A percentile compares a stretch with the other conserved stretches of the same genome.
These are phyloP conservation scores for Heliconius sara DNA, from an alignment of 2,888 invertebrate genomes.

Conservation along the genomic window DNA sequence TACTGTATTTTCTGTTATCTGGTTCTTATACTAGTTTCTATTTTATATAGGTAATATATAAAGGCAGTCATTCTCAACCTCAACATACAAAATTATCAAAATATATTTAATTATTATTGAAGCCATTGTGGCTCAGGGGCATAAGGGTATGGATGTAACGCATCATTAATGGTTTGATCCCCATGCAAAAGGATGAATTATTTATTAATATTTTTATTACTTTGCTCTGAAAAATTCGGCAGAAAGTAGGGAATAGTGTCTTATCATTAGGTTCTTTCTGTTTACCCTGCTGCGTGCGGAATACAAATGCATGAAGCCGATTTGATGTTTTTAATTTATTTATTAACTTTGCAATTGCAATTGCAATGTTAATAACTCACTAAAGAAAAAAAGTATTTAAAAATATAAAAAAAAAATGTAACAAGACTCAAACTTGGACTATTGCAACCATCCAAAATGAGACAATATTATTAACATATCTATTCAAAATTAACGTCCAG, in stretches of 20 bases:
- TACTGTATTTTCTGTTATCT: background rate
- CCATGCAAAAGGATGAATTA: background rate
- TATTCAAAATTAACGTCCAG: no score
- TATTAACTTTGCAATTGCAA: no score
- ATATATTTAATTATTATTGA: background rate
- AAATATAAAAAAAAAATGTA: no score
- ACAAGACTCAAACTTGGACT: no score
- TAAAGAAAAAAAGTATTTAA: no score
- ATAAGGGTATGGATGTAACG: background rate
- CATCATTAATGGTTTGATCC: background rate
- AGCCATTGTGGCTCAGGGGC: background rate
- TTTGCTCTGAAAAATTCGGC: background rate
- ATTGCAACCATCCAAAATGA: no score
- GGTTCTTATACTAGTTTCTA: constrained; percentile 1
- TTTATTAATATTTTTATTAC: background rate
- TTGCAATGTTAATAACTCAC: no score
- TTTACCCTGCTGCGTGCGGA: background rate
- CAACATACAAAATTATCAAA: background rate
- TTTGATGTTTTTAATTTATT: no score
- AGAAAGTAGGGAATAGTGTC: background rate
- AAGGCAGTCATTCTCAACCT: background rate
- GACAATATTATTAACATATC: no score
- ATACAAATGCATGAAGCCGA: background rate
- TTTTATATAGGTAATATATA: background rate
- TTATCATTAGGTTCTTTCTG: background rate